phyloP scores from a whole-genome alignment of 2,113 vertebrate genomes.

The Cryptoleucopteryx plumbea region DNA sequence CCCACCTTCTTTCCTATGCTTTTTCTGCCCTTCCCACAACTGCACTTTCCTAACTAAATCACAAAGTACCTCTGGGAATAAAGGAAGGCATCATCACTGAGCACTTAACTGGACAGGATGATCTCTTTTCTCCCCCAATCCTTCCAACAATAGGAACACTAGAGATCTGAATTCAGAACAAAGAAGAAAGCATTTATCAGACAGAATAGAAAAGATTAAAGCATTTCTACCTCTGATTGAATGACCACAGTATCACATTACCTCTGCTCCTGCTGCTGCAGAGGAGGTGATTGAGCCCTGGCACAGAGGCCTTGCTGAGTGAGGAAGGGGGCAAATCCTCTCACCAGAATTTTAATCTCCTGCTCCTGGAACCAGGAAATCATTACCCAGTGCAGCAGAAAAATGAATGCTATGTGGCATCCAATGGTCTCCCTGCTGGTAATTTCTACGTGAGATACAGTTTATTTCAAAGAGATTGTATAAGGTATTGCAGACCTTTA shows the following conservation, averaged over 20 bases:
- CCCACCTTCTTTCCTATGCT: not conserved
- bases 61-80: not conserved
- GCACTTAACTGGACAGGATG: constrained; percentile 47
- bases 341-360: constrained; percentile 37
- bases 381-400: not conserved
- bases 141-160: constrained; percentile 27
- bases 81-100: constrained; percentile 29
- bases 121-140: constrained; percentile 8
- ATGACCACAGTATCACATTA: not conserved
- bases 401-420: not conserved
- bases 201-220: constrained; percentile 25
- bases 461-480: constrained; percentile 6
- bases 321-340: constrained; percentile 44
- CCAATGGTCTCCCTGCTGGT: constrained; percentile 7
- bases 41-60: not conserved
- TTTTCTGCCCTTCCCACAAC: not conserved
- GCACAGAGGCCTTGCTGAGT: constrained; percentile 24
- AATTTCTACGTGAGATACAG: not conserved
- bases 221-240: constrained; percentile 10
- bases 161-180: constrained; percentile 53
- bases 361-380: constrained; percentile 2
- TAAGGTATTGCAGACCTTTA: not conserved
- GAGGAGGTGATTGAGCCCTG: constrained; percentile 1
- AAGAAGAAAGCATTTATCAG: constrained; percentile 36
- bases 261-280: not conserved